Conservation (phyloP, 2,797 vertebrate genomes). For the Simalia tracyae region DNA sequence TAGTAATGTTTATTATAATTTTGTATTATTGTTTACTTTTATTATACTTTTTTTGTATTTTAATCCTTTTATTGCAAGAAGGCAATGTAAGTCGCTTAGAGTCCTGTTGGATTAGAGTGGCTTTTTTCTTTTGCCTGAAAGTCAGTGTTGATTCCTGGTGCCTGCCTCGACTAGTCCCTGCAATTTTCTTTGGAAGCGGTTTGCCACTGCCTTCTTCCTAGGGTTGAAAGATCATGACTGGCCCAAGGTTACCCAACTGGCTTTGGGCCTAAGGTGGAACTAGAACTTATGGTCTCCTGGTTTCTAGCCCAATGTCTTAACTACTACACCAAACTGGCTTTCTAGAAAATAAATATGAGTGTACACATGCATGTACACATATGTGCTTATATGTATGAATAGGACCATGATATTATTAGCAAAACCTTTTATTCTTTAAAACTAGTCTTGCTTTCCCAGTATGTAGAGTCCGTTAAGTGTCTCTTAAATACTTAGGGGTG, state of each 20-base stretch:
- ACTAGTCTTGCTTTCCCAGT: constrained; percentile 76
- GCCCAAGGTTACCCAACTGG: background rate
- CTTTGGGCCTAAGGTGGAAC: background rate
- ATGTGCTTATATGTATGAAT: background rate
- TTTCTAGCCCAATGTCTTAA: background rate
- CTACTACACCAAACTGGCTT: background rate
- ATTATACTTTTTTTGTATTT: background rate
- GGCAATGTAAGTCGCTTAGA: background rate
- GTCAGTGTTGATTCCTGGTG: background rate
- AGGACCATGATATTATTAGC: constrained; percentile 70
- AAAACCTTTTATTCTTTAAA: constrained; percentile 84
- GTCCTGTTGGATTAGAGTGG: background rate
- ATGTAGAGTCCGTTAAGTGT: constrained; percentile 54
- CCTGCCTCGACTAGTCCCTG: background rate
- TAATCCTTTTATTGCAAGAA: background rate
- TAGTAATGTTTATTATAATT: background rate
- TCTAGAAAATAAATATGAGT: background rate
- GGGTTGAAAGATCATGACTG: background rate
- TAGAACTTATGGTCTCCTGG: background rate
- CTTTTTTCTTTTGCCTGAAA: background rate
- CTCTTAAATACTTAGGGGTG: constrained; percentile 63
- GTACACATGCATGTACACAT: background rate
- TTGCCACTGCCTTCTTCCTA: background rate
- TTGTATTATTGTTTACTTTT: background rate
- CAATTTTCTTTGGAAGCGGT: background rate